phyloP scores from a whole-genome alignment of 2,888 invertebrate genomes.

The Beris morrisii region DNA sequence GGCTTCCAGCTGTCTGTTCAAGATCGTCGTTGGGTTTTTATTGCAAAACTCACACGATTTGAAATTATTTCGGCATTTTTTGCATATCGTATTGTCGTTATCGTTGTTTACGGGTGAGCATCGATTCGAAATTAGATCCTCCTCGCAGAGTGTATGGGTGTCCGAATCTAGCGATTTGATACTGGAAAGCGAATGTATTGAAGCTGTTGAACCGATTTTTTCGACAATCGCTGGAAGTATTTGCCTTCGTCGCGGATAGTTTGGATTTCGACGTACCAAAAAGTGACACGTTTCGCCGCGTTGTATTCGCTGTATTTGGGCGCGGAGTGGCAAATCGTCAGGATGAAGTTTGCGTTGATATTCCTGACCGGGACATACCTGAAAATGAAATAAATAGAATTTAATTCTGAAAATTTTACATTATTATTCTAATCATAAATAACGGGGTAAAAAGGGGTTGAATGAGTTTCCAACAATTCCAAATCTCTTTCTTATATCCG shows the following conservation, averaged over 20 bases:
- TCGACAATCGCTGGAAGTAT: slow-evolving; percentile 47
- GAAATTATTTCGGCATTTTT: slow-evolving; percentile 48
- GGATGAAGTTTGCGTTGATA: slow-evolving; percentile 87
- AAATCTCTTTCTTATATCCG: too few relatives aligned
- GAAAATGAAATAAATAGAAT: slow-evolving; percentile 41
- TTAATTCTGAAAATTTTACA: too few relatives aligned
- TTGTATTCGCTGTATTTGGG: slow-evolving; percentile 73
- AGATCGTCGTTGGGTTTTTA: slow-evolving; percentile 46
- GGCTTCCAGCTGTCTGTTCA: slow-evolving; percentile 34
- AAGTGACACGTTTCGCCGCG: slow-evolving; percentile 74
- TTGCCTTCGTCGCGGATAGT: slow-evolving; percentile 62
- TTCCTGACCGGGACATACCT: slow-evolving; percentile 76
- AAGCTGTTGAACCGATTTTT: slow-evolving; percentile 35
- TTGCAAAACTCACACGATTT: slow-evolving; percentile 52
- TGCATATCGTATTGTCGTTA: slow-evolving; percentile 40
- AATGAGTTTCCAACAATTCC: too few relatives aligned
- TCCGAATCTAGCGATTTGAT: slow-evolving; percentile 27
- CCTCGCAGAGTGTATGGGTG: slow-evolving; percentile 12
- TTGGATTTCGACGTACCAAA: slow-evolving; percentile 78
- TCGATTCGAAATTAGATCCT: not conserved
- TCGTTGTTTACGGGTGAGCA: not conserved
- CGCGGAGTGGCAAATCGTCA: slow-evolving; percentile 80
- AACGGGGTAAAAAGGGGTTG: too few relatives aligned
- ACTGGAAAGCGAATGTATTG: slow-evolving; percentile 33
- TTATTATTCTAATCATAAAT: too few relatives aligned